Conservation (phyloP, 2,888 invertebrate genomes). For the Blastobasis lacticolella region DNA sequence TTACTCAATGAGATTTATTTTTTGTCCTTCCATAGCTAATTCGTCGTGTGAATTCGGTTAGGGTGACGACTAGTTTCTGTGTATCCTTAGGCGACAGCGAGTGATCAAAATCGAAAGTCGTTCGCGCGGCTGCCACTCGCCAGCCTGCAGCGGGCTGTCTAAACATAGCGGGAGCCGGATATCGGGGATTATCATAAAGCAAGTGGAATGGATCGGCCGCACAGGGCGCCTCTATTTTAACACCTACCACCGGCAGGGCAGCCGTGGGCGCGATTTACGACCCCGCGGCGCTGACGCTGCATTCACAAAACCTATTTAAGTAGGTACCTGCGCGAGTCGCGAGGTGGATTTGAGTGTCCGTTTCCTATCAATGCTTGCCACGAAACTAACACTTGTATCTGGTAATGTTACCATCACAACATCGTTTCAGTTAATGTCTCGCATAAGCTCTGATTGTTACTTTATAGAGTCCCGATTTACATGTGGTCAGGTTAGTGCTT, state of each 20-base stretch:
- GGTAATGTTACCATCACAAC: no score
- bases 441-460: no score
- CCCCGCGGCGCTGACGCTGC: conserved; percentile 24
- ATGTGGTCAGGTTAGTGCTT: no score
- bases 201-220: conserved; percentile 64
- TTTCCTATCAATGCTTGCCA: conserved; percentile 11
- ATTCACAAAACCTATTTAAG: conserved; percentile 15
- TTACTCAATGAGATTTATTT: no score
- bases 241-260: conserved; percentile 42
- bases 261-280: conserved; percentile 68
- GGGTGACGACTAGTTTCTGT: no score
- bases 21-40: no score
- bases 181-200: conserved; percentile 72
- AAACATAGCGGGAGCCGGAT: conserved; percentile 65
- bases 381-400: no score
- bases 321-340: no score
- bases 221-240: conserved; percentile 71
- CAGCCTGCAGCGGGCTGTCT: conserved; percentile 23
- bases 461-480: no score
- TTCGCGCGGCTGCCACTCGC: conserved; percentile 17
- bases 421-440: no score
- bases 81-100: neutral
- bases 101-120: conserved; percentile 2
- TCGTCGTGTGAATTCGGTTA: no score
- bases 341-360: conserved; percentile 36